These are phyloP conservation scores for Acronicta psi DNA, from an alignment of 2,888 invertebrate species.

Conservation along the genomic window DNA sequence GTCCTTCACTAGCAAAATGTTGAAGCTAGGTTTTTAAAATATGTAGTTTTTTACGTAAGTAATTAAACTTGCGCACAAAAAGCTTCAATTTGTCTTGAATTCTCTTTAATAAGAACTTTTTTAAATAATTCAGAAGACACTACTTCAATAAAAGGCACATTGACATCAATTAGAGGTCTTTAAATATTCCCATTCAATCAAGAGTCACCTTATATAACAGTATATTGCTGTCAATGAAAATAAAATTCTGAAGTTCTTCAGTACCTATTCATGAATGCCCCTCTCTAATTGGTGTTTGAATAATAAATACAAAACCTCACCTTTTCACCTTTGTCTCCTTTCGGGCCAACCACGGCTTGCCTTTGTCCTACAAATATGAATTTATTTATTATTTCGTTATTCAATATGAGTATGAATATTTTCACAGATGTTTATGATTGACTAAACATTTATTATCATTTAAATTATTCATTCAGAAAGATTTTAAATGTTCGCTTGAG, in stretches of 20 bases:
- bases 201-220: conserved; percentile 17
- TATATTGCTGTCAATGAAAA: conserved; percentile 37
- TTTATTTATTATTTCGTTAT: conserved; percentile 20
- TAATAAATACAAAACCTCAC: conserved; percentile 61
- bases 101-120: too few species aligned
- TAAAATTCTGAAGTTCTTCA: conserved; percentile 28
- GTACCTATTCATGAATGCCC: conserved; percentile 35
- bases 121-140: too few species aligned
- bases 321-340: conserved; percentile 84
- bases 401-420: conserved; percentile 38
- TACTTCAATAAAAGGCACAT: neutral
- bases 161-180: conserved; percentile 1
- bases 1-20: too few species aligned
- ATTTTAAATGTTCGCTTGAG: neutral
- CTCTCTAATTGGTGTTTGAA: conserved; percentile 48
- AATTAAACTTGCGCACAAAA: too few species aligned
- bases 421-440: conserved; percentile 9
- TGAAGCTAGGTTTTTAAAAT: too few species aligned
- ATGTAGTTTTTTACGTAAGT: too few species aligned
- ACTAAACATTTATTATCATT: conserved; percentile 1
- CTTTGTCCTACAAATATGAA: conserved; percentile 63
- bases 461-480: neutral
- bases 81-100: neutral
- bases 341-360: conserved; percentile 55
- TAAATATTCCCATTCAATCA: conserved; percentile 29